Evolutionary conservation across 53 echinoderm and acorn worm genomes (phyloP).

Genomic region (Stichopus horrens): DNA sequence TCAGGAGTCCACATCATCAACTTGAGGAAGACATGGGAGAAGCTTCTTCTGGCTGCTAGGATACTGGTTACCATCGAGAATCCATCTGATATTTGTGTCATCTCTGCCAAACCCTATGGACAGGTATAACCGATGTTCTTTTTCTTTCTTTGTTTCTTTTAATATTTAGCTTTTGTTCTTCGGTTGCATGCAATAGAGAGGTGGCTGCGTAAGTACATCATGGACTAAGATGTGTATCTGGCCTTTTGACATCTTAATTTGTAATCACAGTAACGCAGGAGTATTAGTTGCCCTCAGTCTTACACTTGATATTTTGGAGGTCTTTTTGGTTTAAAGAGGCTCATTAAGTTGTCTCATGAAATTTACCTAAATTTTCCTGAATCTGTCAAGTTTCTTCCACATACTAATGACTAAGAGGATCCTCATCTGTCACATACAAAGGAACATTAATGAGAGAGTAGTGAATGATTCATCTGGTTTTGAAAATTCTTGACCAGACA

Average conservation of each 20-base stretch:
- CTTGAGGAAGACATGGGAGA: conserved; percentile 98
- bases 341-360: too few species aligned
- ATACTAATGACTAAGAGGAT: too few species aligned
- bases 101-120: conserved; percentile 93
- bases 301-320: too few species aligned
- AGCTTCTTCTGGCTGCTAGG: conserved; percentile 90
- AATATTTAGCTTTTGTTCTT: not conserved
- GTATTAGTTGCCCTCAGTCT: too few species aligned
- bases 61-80: conserved; percentile 92
- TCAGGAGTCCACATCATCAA: conserved; percentile 91
- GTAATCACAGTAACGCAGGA: too few species aligned
- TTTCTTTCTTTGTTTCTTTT: not conserved
- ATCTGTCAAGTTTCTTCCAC: too few species aligned
- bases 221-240: not conserved
- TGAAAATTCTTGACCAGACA: too few species aligned
- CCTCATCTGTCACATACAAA: too few species aligned
- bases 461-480: too few species aligned
- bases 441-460: too few species aligned
- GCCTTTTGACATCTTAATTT: not conserved
- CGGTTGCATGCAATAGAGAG: not conserved
- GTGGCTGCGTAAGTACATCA: not conserved
- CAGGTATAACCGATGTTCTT: conserved; percentile 60
- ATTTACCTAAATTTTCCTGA: too few species aligned
- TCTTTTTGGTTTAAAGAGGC: too few species aligned
- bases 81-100: conserved; percentile 96